These are phyloP conservation scores for Valencia hispanica DNA, from an alignment of 2,797 vertebrate species.

Conservation along the genomic window DNA sequence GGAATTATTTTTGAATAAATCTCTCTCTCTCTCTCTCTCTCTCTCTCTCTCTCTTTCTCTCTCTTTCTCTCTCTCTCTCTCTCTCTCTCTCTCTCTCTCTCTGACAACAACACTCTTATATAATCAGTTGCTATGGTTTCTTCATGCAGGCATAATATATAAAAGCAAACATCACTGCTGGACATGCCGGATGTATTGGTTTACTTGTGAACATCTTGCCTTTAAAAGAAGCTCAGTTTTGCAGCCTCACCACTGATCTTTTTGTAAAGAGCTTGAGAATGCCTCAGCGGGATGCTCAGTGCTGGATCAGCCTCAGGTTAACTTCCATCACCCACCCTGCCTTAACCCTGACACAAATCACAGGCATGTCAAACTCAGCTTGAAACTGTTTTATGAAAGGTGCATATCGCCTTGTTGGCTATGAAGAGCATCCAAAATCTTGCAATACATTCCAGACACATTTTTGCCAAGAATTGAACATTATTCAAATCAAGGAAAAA, in stretches of 20 bases:
- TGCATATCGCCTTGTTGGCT: background rate
- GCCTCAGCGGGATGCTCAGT: background rate
- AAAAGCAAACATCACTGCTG: background rate
- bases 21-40: too few species aligned
- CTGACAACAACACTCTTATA: background rate
- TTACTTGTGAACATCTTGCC: background rate
- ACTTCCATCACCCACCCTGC: background rate
- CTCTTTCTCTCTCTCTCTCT: too few species aligned
- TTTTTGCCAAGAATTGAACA: background rate
- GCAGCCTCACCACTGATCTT: background rate
- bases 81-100: too few species aligned
- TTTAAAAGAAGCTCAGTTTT: slow-evolving; percentile 2
- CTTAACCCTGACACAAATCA: background rate
- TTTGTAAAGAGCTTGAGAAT: background rate
- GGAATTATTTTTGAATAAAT: too few species aligned
- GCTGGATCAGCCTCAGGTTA: background rate
- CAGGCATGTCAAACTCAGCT: background rate
- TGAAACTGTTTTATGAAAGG: background rate
- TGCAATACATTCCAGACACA: background rate
- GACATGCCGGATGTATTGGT: background rate
- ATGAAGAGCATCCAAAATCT: background rate
- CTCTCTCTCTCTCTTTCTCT: too few species aligned
- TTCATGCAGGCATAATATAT: background rate
- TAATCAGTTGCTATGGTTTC: background rate
- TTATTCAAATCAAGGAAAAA: background rate